Evolutionary conservation across 1,140 invertebrate species (phyloP).

Genomic region (Ostrea denselamellosa): DNA sequence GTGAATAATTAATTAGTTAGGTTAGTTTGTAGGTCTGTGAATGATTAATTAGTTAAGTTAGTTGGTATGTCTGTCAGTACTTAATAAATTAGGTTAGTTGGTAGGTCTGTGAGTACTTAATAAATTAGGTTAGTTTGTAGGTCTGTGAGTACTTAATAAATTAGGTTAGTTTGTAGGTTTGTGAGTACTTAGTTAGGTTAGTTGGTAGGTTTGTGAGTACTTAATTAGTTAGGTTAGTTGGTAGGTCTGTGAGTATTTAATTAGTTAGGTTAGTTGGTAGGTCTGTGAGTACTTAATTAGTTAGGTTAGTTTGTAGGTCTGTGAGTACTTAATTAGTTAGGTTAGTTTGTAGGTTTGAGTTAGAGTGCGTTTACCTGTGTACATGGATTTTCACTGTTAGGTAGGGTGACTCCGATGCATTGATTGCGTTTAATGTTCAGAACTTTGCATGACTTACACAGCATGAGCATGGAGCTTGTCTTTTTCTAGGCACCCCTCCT

Average conservation of each 20-base stretch:
- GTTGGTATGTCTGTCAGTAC: no score
- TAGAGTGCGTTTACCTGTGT: not conserved
- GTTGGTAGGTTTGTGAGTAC: not conserved
- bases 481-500: slow-evolving; percentile 81
- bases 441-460: not conserved
- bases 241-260: not conserved
- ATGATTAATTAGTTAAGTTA: no score
- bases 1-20: no score
- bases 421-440: not conserved
- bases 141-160: no score
- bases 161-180: no score
- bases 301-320: not conserved
- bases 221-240: no score
- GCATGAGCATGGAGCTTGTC: slow-evolving; percentile 52
- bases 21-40: no score
- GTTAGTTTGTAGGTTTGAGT: not conserved
- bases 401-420: not conserved
- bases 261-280: no score
- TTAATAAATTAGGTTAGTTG: not conserved
- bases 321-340: not conserved
- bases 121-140: no score
- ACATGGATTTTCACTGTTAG: not conserved
- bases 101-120: no score
- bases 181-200: no score
- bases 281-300: not conserved